A percentile compares a stretch with the other conserved stretches of the same genome.
Conservation (phyloP, 2,888 invertebrate genomes). For the Lasioglossum figueresi region DNA sequence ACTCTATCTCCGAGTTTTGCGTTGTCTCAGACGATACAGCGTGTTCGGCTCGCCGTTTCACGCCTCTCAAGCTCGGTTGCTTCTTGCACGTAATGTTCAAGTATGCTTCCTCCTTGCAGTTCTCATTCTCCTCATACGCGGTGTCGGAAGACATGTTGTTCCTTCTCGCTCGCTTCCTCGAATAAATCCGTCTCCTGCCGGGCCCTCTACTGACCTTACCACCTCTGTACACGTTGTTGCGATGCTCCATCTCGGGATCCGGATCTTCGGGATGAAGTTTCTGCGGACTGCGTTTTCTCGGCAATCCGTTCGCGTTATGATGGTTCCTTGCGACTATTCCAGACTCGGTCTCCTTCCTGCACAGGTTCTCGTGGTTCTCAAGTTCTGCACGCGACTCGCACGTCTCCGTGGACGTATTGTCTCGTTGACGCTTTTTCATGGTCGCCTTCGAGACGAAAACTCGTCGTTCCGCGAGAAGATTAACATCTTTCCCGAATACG, state of each 20-base stretch:
- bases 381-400: constrained; percentile 68
- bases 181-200: constrained; percentile 56
- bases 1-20: constrained; percentile 73
- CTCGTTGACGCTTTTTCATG: constrained; percentile 67
- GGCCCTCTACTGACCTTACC: constrained; percentile 36
- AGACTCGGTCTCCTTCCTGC: constrained; percentile 68
- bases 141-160: constrained; percentile 64
- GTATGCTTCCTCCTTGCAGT: constrained; percentile 74
- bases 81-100: constrained; percentile 68
- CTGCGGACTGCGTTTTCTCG: constrained; percentile 58
- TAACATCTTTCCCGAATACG: constrained; percentile 66
- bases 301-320: constrained; percentile 55
- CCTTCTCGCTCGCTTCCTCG: constrained; percentile 69
- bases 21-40: constrained; percentile 66
- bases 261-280: constrained; percentile 48
- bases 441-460: constrained; percentile 43
- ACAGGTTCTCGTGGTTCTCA: constrained; percentile 72
- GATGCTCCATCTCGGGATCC: constrained; percentile 45
- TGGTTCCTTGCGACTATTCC: constrained; percentile 70
- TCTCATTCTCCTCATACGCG: constrained; percentile 72
- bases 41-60: constrained; percentile 47
- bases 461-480: constrained; percentile 64
- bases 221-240: constrained; percentile 49
- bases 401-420: constrained; percentile 65
- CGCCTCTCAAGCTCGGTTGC: constrained; percentile 37